phyloP scores from a whole-genome alignment of 2,797 vertebrate genomes.

The Craterocephalus amniculus region DNA sequence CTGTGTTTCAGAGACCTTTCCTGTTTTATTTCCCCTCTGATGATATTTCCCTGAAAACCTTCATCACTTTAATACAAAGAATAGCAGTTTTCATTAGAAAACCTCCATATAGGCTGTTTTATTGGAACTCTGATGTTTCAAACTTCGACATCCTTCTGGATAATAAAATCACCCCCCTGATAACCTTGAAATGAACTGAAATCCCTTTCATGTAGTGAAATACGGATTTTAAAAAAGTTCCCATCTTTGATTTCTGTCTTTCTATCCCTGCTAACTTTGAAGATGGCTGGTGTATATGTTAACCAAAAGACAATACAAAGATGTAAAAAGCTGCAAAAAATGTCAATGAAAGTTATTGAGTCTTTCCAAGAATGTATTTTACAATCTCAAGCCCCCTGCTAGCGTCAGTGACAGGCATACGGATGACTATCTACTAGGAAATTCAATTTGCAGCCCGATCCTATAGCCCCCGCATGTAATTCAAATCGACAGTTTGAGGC shows the following conservation, averaged over 20 bases:
- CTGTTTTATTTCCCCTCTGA: not conserved
- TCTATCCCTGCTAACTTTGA: no score
- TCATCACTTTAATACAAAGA: no score
- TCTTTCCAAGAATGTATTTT: constrained; percentile 20
- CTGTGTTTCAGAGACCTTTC: not conserved
- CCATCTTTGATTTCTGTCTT: no score
- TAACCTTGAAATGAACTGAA: no score
- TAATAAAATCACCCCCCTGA: no score
- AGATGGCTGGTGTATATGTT: not conserved
- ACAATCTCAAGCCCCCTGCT: constrained; percentile 22
- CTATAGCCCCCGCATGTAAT: constrained; percentile 57
- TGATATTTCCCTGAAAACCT: no score
- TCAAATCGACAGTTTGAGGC: constrained; percentile 64
- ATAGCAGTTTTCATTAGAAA: no score
- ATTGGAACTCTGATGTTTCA: no score
- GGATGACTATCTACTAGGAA: constrained; percentile 61
- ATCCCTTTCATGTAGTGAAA: no score
- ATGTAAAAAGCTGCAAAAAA: not conserved
- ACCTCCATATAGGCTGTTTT: no score
- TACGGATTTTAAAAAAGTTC: no score
- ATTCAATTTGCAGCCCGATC: constrained; percentile 71
- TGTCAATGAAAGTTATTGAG: not conserved
- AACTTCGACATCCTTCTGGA: no score
- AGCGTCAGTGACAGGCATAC: constrained; percentile 44
- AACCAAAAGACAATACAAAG: not conserved